phyloP scores from a whole-genome alignment of 2,888 invertebrate species.

The Nomada ruficornis region DNA sequence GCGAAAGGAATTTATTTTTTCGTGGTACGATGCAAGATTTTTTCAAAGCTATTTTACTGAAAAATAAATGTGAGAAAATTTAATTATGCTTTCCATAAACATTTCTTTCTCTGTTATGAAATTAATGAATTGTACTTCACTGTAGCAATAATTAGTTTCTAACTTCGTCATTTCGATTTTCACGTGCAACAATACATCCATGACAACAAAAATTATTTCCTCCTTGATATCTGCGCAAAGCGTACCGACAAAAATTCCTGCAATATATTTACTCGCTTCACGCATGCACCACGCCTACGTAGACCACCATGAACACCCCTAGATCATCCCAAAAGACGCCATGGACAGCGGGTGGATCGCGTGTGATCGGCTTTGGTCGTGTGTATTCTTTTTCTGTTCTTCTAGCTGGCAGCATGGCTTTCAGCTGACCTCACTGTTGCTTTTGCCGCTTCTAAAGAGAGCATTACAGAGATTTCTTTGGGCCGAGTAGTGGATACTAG shows the following conservation, averaged over 20 bases:
- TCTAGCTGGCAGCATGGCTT: slow-evolving; percentile 80
- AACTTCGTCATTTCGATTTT: no score
- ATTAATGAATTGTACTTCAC: neutral
- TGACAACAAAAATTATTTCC: neutral
- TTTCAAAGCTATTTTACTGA: no score
- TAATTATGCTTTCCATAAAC: no score
- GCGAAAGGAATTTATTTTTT: no score
- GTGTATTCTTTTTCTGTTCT: slow-evolving; percentile 71
- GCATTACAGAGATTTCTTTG: slow-evolving; percentile 74
- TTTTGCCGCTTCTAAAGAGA: slow-evolving; percentile 79
- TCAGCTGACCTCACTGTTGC: slow-evolving; percentile 74
- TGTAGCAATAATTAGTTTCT: no score
- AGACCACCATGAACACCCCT: neutral
- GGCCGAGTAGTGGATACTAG: slow-evolving; percentile 68
- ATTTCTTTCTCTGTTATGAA: neutral
- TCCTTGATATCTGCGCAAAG: neutral
- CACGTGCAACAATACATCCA: no score
- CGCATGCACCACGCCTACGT: neutral
- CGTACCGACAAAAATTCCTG: neutral
- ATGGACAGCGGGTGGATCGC: slow-evolving; percentile 46
- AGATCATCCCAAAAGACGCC: neutral
- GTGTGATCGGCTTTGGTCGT: slow-evolving; percentile 27
- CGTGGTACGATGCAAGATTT: no score
- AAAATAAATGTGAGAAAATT: no score
- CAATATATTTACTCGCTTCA: neutral